Conservation (phyloP, 1,140 invertebrate species). For the Polypedilum pembai region DNA sequence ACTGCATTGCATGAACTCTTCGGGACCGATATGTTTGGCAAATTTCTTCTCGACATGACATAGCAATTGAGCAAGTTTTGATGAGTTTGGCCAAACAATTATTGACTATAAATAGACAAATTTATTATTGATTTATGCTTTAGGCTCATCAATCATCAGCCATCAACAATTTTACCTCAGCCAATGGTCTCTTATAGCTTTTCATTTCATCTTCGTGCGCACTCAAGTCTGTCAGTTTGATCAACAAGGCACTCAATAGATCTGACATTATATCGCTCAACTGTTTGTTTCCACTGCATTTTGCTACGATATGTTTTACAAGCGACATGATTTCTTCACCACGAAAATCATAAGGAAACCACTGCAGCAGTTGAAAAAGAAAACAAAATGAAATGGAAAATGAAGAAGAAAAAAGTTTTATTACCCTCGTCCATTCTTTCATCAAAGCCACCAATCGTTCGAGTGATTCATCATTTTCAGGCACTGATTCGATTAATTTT, state of each 20-base stretch:
- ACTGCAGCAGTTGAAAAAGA: slow-evolving; percentile 34
- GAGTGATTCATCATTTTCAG: slow-evolving; percentile 38
- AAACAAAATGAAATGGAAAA: neutral
- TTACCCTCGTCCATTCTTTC: slow-evolving; percentile 41
- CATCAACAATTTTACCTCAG: neutral
- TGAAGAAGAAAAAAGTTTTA: neutral
- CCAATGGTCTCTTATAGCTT: slow-evolving; percentile 8
- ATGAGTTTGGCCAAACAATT: slow-evolving; percentile 39
- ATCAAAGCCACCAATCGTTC: slow-evolving; percentile 40
- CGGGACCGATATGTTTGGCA: slow-evolving; percentile 41
- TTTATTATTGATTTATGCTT: slow-evolving; percentile 16
- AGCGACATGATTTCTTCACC: slow-evolving; percentile 54
- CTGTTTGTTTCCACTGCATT: slow-evolving; percentile 32
- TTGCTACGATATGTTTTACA: slow-evolving; percentile 46
- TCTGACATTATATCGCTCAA: slow-evolving; percentile 29
- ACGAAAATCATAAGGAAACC: slow-evolving; percentile 58
- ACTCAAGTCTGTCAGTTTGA: slow-evolving; percentile 21
- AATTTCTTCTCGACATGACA: slow-evolving; percentile 41
- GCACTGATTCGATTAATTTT: slow-evolving; percentile 41
- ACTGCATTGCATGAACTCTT: slow-evolving; percentile 43
- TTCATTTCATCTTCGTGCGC: neutral
- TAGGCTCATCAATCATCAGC: neutral
- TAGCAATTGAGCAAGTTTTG: slow-evolving; percentile 42
- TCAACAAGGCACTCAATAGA: neutral
- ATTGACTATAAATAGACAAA: neutral